Evolutionary conservation across 1,140 invertebrate genomes (phyloP).

Genomic region (Papilio glaucus): DNA sequence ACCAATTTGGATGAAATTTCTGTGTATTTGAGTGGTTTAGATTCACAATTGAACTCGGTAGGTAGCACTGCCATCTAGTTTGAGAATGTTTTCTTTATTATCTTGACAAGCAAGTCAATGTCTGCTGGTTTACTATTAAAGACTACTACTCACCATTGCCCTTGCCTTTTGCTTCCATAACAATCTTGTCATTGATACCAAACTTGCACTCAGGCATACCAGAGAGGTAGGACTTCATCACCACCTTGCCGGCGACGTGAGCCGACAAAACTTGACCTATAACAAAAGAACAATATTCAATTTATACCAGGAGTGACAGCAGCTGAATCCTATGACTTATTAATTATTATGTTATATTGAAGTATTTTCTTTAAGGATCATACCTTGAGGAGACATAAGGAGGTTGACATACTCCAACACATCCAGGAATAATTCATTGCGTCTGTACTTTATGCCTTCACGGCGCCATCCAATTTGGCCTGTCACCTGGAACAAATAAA

Average conservation of each 20-base stretch:
- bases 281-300: too few relatives aligned
- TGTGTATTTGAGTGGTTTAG: too few relatives aligned
- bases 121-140: too few relatives aligned
- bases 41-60: too few relatives aligned
- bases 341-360: not conserved
- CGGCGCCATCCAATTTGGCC: constrained; percentile 99
- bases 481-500: constrained; percentile 86
- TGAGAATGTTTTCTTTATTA: too few relatives aligned
- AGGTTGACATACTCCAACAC: constrained; percentile 99
- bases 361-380: not conserved
- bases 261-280: constrained; percentile 98
- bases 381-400: constrained; percentile 99
- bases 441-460: constrained; percentile 99
- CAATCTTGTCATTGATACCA: constrained; percentile 99
- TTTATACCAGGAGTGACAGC: too few relatives aligned
- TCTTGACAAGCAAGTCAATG: too few relatives aligned
- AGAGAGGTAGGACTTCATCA: constrained; percentile 99
- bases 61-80: too few relatives aligned
- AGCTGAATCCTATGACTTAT: too few relatives aligned
- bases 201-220: constrained; percentile 99
- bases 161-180: constrained; percentile 98
- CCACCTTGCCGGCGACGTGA: constrained; percentile 99
- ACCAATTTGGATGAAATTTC: too few relatives aligned
- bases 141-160: constrained; percentile 77
- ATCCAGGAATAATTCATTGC: constrained; percentile 99